phyloP scores from a whole-genome alignment of 2,113 vertebrate genomes.

The Mohoua ochrocephala region DNA sequence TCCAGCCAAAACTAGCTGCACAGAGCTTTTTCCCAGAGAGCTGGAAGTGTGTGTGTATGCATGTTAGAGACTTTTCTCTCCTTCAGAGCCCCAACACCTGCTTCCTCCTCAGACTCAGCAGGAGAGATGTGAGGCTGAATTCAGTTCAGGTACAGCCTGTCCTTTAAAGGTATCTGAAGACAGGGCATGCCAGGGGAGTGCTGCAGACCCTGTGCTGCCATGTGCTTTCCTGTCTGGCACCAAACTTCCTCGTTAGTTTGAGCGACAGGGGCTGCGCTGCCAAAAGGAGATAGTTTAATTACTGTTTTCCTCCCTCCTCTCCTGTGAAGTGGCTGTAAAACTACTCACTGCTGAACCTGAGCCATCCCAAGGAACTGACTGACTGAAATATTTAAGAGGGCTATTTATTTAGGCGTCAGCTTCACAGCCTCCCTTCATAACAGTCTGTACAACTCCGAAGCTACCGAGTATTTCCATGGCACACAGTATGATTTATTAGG shows the following conservation, averaged over 20 bases:
- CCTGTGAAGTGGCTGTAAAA: slow-evolving; percentile 35
- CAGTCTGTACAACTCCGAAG: not conserved
- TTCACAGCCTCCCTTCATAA: not conserved
- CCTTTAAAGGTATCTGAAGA: not conserved
- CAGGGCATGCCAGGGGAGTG: not conserved
- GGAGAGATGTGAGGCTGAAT: not conserved
- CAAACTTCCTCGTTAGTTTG: not conserved
- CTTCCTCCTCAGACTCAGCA: not conserved
- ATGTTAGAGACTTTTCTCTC: not conserved
- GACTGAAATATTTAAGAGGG: slow-evolving; percentile 18
- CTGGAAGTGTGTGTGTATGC: not conserved
- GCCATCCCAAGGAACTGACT: not conserved
- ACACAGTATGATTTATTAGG: not conserved
- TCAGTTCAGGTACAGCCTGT: not conserved
- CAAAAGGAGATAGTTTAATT: slow-evolving; percentile 55
- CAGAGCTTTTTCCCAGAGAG: not conserved
- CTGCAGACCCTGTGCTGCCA: not conserved
- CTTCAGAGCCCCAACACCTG: not conserved
- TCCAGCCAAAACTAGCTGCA: not conserved
- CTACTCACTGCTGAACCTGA: slow-evolving; percentile 12
- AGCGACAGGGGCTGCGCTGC: not conserved
- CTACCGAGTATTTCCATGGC: not conserved
- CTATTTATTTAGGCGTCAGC: slow-evolving; percentile 37
- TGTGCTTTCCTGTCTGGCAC: not conserved
- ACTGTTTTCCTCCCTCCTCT: not conserved